Evolutionary conservation across 1,140 invertebrate genomes (phyloP).

Genomic region (Hermetia illucens): DNA sequence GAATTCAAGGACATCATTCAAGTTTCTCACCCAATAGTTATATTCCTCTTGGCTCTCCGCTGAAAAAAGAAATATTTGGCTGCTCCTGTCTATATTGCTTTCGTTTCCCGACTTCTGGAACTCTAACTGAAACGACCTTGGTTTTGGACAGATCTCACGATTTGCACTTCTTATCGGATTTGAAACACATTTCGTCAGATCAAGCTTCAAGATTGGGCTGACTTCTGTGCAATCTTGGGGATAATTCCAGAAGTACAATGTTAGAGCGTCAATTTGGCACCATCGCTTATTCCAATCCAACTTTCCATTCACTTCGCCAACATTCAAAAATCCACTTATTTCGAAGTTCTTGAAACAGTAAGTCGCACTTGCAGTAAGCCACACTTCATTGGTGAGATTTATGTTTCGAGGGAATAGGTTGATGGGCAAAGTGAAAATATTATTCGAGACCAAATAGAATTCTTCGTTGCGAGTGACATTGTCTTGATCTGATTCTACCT

Average conservation of each 20-base stretch:
- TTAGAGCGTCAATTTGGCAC: slow-evolving; percentile 18
- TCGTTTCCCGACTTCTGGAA: no score
- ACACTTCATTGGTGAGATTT: no score
- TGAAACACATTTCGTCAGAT: slow-evolving; percentile 9
- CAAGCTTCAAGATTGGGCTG: slow-evolving; percentile 8
- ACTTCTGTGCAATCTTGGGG: slow-evolving; percentile 13
- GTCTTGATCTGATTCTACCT: no score
- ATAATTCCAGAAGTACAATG: slow-evolving; percentile 16
- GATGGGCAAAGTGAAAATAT: no score
- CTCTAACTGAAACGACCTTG: slow-evolving; percentile 15
- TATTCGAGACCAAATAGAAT: no score
- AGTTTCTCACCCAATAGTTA: slow-evolving; percentile 13
- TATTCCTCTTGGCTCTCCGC: slow-evolving; percentile 20
- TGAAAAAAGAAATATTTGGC: slow-evolving; percentile 14
- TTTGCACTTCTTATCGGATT: slow-evolving; percentile 11
- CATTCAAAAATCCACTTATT: slow-evolving; percentile 19
- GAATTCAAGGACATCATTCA: slow-evolving; percentile 16
- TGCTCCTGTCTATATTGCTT: slow-evolving; percentile 3
- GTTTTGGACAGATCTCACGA: slow-evolving; percentile 19
- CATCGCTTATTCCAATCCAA: slow-evolving; percentile 26
- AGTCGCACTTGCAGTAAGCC: no score
- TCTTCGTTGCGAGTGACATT: no score
- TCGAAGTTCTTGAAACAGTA: no score
- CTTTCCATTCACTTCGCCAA: slow-evolving; percentile 12
- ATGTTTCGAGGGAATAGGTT: no score